Conservation (phyloP, 2,113 vertebrate species). For the Sebastes fasciatus region DNA sequence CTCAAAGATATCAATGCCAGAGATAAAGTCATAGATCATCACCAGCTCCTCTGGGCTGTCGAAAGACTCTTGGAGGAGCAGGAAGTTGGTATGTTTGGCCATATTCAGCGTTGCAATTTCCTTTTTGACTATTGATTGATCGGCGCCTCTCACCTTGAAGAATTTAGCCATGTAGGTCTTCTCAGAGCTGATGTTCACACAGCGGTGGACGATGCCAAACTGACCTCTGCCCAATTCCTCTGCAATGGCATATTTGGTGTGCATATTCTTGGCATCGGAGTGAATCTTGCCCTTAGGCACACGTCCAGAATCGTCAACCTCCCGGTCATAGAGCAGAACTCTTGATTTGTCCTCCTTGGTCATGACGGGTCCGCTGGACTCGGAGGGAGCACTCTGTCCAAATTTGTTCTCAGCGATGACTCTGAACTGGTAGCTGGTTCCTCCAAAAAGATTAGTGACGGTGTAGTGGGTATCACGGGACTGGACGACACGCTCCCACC, state of each 20-base stretch:
- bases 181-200: constrained; percentile 91
- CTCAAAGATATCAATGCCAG: constrained; percentile 96
- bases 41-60: constrained; percentile 97
- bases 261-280: constrained; percentile 91
- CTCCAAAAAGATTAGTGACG: constrained; percentile 94
- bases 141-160: constrained; percentile 96
- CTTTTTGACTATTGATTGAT: constrained; percentile 96
- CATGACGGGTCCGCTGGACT: constrained; percentile 92
- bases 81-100: constrained; percentile 90
- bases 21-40: constrained; percentile 98
- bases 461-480: constrained; percentile 95
- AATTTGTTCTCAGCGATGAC: constrained; percentile 98
- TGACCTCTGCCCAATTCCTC: constrained; percentile 96
- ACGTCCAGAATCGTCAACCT: constrained; percentile 91
- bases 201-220: constrained; percentile 96
- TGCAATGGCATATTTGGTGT: constrained; percentile 95
- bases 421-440: constrained; percentile 97
- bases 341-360: constrained; percentile 98
- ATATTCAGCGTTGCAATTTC: constrained; percentile 96
- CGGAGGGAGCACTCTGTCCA: constrained; percentile 95
- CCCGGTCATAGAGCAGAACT: constrained; percentile 94
- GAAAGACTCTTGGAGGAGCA: constrained; percentile 95
- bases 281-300: constrained; percentile 89
- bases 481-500: constrained; percentile 96
- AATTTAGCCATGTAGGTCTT: constrained; percentile 98